phyloP scores from a whole-genome alignment of 2,113 vertebrate genomes.

The Struthidea cinerea region DNA sequence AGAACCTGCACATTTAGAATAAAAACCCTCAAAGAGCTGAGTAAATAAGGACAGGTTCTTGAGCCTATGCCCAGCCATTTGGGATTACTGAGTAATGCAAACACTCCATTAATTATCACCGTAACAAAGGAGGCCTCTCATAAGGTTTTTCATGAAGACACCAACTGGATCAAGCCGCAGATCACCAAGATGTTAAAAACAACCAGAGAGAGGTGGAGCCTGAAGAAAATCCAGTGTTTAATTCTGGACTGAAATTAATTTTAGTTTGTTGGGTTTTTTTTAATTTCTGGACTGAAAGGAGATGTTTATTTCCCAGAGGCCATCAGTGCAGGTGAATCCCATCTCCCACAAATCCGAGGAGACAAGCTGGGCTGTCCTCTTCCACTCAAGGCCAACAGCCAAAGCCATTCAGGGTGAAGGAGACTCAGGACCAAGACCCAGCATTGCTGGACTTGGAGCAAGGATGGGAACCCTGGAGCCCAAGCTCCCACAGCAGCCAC shows the following conservation, averaged over 20 bases:
- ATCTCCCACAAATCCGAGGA: not conserved
- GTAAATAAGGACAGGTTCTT: conserved; percentile 14
- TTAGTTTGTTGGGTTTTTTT: not conserved
- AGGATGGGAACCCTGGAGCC: not conserved
- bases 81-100: not conserved
- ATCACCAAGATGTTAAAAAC: not conserved
- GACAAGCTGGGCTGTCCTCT: not conserved
- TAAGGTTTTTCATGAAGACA: not conserved
- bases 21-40: not conserved
- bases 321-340: not conserved
- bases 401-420: not conserved
- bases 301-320: not conserved
- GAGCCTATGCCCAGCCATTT: not conserved
- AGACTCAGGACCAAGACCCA: not conserved
- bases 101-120: not conserved
- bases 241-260: not conserved
- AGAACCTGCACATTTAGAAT: not conserved
- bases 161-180: not conserved
- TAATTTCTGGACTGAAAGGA: not conserved
- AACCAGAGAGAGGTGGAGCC: not conserved
- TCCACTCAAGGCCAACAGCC: not conserved
- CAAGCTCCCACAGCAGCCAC: not conserved
- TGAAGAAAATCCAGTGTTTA: not conserved
- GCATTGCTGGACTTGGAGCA: not conserved
- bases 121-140: not conserved